A percentile compares a stretch with the other conserved stretches of the same genome.
Evolutionary conservation across 2,797 vertebrate species (phyloP).

Genomic region (Tenualosa thibaudeaui): DNA sequence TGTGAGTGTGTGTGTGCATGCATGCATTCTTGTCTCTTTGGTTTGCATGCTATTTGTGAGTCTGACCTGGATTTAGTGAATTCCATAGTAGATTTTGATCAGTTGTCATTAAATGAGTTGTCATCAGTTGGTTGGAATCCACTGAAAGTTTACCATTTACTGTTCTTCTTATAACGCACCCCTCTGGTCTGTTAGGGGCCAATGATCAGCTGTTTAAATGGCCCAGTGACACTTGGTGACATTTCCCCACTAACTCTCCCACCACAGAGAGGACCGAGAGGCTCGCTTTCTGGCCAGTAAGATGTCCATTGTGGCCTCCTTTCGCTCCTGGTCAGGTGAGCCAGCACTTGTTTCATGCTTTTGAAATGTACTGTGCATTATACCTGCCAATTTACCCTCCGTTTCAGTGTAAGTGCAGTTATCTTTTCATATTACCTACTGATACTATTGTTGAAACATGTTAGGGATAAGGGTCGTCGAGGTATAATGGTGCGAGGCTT

Average conservation of each 20-base stretch:
- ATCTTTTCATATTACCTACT: not conserved
- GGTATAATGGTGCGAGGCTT: too few relatives aligned
- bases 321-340: constrained; percentile 98
- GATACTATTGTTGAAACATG: too few relatives aligned
- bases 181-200: not conserved
- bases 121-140: not conserved
- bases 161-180: not conserved
- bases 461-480: too few relatives aligned
- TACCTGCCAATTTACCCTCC: not conserved
- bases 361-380: not conserved
- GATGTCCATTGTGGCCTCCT: constrained; percentile 97
- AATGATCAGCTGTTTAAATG: not conserved
- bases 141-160: not conserved
- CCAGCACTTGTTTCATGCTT: not conserved
- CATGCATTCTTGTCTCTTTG: not conserved
- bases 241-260: not conserved
- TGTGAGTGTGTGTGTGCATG: not conserved
- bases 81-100: constrained; percentile 2
- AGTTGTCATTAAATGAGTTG: not conserved
- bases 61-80: constrained; percentile 41
- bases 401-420: not conserved
- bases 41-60: constrained; percentile 36
- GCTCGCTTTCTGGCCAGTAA: constrained; percentile 94
- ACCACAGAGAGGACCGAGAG: constrained; percentile 91
- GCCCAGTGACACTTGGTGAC: not conserved